Conservation (phyloP, 2,888 invertebrate genomes). For the Strigamia crassipes region DNA sequence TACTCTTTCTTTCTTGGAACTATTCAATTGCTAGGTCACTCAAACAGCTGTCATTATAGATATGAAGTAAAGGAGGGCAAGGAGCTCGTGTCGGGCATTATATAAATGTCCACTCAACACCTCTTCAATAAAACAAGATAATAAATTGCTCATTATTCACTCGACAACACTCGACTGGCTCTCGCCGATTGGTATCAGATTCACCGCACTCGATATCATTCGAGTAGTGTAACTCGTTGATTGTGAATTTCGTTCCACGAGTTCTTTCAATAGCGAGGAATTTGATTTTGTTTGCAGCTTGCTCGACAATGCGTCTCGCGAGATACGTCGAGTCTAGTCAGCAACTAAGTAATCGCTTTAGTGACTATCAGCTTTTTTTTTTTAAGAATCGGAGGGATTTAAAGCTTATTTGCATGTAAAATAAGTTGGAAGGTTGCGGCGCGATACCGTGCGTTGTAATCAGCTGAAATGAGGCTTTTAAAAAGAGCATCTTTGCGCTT, state of each 20-base stretch:
- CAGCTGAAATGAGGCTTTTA: neutral
- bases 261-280: too few species aligned
- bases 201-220: too few species aligned
- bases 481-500: neutral
- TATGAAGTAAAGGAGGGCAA: neutral
- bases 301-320: neutral
- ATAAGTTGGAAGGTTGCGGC: neutral
- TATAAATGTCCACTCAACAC: neutral
- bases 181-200: too few species aligned
- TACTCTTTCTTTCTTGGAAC: too few species aligned
- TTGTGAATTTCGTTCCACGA: too few species aligned
- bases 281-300: too few species aligned
- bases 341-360: slow-evolving; percentile 1
- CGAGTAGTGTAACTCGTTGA: too few species aligned
- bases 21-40: too few species aligned
- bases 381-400: neutral
- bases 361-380: neutral
- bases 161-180: too few species aligned
- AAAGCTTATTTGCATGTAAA: neutral
- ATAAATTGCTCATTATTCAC: too few species aligned
- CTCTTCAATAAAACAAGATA: neutral
- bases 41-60: neutral
- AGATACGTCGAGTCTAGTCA: neutral
- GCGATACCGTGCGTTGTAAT: neutral
- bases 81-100: neutral